Percentiles rank a stretch among this genome's conserved stretches.
phyloP scores from a whole-genome alignment of 2,888 invertebrate species.

The Eucera pruinosa region DNA sequence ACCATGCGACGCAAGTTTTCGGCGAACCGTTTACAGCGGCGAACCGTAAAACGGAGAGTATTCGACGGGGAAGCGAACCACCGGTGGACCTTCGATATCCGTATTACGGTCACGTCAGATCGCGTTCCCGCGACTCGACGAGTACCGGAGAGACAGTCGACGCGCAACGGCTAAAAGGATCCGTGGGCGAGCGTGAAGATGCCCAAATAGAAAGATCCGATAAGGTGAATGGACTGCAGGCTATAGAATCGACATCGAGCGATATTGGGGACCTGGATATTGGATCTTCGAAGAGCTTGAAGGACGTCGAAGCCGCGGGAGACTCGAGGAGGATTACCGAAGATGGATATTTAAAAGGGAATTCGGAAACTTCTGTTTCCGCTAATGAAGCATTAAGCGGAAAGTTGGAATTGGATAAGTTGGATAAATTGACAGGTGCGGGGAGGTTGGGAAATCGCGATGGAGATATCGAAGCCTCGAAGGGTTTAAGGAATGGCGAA shows the following conservation, averaged over 20 bases:
- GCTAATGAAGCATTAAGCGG: not conserved
- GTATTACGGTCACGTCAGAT: constrained; percentile 38
- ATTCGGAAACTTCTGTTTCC: not conserved
- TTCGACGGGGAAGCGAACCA: not conserved
- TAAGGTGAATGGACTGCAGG: not conserved
- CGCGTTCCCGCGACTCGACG: constrained; percentile 1
- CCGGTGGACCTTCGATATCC: not conserved
- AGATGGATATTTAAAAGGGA: not conserved
- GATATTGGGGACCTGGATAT: not conserved
- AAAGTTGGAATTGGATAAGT: too few relatives aligned
- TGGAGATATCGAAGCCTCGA: too few relatives aligned
- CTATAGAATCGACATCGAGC: too few relatives aligned
- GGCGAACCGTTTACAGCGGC: not conserved
- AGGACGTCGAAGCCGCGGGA: too few relatives aligned
- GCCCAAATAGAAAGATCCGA: not conserved
- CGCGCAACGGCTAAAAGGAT: not conserved
- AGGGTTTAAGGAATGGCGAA: too few relatives aligned
- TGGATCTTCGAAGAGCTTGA: not conserved
- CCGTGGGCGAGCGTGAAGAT: not conserved
- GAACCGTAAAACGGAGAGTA: not conserved
- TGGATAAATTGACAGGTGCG: too few relatives aligned
- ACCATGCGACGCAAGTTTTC: constrained; percentile 12
- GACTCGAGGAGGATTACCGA: not conserved
- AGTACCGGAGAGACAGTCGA: not conserved
- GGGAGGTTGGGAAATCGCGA: too few relatives aligned